Evolutionary conservation across 2,797 vertebrate genomes (phyloP).

Genomic region (Diglossa cyanea): DNA sequence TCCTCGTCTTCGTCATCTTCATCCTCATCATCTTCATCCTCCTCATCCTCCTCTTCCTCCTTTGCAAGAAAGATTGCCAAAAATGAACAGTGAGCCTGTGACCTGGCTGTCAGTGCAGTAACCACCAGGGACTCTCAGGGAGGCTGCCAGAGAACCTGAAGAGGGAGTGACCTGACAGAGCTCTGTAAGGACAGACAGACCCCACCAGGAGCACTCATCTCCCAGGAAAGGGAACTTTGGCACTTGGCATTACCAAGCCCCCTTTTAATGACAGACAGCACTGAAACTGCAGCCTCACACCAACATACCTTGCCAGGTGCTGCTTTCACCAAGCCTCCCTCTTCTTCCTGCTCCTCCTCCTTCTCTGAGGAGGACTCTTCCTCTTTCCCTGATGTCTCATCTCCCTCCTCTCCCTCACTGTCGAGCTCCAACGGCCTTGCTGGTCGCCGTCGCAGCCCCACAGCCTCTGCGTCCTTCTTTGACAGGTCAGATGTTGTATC

Average conservation of each 20-base stretch:
- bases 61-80: conserved; percentile 42
- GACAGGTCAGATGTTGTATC: conserved; percentile 82
- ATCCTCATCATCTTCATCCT: neutral
- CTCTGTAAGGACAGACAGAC: neutral
- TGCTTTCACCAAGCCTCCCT: conserved; percentile 70
- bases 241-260: neutral
- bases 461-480: conserved; percentile 83
- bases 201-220: fast-evolving
- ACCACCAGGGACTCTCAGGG: neutral
- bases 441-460: conserved; percentile 81
- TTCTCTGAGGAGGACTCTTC: conserved; percentile 78
- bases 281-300: neutral
- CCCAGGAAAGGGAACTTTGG: neutral
- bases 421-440: conserved; percentile 89
- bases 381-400: conserved; percentile 84
- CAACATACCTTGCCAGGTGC: conserved; percentile 77
- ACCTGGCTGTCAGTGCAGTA: neutral
- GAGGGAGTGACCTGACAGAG: neutral
- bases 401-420: conserved; percentile 93
- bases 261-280: neutral
- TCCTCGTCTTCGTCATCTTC: conserved; percentile 49
- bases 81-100: neutral
- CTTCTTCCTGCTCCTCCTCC: conserved; percentile 80
- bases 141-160: neutral
- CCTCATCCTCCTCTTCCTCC: neutral